Evolutionary conservation across 2,888 invertebrate genomes (phyloP).

Genomic region (Limnephilus auricula): DNA sequence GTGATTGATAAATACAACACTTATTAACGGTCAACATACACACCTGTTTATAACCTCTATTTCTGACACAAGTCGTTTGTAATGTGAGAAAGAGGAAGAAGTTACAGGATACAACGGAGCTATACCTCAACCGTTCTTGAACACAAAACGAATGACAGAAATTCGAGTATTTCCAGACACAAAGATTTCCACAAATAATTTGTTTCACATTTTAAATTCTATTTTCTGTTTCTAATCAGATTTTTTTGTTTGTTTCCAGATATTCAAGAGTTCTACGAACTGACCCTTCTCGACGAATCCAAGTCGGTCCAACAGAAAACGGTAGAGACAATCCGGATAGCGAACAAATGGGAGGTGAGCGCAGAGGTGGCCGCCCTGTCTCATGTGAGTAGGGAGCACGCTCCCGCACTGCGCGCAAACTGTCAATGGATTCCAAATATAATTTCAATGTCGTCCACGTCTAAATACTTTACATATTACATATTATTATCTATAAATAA

Average conservation of each 20-base stretch:
- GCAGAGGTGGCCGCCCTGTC: slow-evolving; percentile 70
- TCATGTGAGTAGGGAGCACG: slow-evolving; percentile 71
- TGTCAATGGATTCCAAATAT: slow-evolving; percentile 43
- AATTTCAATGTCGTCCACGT: not conserved
- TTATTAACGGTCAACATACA: too few relatives aligned
- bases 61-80: too few relatives aligned
- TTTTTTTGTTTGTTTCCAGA: slow-evolving; percentile 80
- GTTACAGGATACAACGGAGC: too few relatives aligned
- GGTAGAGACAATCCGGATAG: slow-evolving; percentile 95
- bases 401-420: slow-evolving; percentile 41
- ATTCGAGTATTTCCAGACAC: too few relatives aligned
- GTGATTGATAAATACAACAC: too few relatives aligned
- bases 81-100: too few relatives aligned
- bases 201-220: not conserved
- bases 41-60: too few relatives aligned
- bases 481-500: not conserved
- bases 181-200: too few relatives aligned
- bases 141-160: too few relatives aligned
- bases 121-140: too few relatives aligned
- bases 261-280: slow-evolving; percentile 99
- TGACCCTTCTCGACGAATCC: slow-evolving; percentile 96
- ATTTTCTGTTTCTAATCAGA: not conserved
- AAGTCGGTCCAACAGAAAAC: slow-evolving; percentile 98
- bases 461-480: not conserved
- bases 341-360: slow-evolving; percentile 91